Conservation (phyloP, 2,888 invertebrate species). For the Terebella lapidaria region DNA sequence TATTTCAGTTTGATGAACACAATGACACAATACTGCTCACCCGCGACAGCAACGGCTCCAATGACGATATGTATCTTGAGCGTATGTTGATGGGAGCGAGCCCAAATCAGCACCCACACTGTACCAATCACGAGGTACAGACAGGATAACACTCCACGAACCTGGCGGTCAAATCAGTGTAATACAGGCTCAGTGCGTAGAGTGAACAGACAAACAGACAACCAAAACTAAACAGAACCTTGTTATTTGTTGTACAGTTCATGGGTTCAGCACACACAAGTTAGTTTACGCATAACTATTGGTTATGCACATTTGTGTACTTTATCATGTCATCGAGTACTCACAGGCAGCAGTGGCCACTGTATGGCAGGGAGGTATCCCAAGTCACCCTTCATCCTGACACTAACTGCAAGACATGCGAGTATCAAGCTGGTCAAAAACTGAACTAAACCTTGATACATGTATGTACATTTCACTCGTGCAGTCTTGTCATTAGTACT, state of each 20-base stretch:
- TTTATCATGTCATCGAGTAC: too few species aligned
- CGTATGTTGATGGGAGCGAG: conserved; percentile 17
- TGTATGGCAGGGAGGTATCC: neutral
- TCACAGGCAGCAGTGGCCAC: conserved; percentile 3
- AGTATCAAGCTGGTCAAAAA: neutral
- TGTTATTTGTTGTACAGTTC: too few species aligned
- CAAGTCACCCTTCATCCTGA: neutral
- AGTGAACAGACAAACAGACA: too few species aligned
- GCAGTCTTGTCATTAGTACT: too few species aligned
- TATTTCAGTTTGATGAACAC: too few species aligned
- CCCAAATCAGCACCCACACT: conserved; percentile 22
- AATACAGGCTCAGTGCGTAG: neutral
- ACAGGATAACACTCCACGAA: conserved; percentile 17
- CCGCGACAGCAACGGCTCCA: conserved; percentile 22
- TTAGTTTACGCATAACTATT: too few species aligned
- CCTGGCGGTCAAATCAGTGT: conserved; percentile 8
- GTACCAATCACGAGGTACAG: conserved; percentile 22
- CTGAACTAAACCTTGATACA: too few species aligned
- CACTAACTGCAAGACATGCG: neutral
- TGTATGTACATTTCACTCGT: too few species aligned
- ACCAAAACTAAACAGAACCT: too few species aligned
- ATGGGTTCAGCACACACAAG: too few species aligned
- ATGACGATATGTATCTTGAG: conserved; percentile 22
- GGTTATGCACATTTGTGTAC: too few species aligned
- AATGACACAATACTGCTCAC: too few species aligned